Base-by-base conservation (phyloP, 2,113 vertebrate species). In the Pandion haliaetus region DNA sequence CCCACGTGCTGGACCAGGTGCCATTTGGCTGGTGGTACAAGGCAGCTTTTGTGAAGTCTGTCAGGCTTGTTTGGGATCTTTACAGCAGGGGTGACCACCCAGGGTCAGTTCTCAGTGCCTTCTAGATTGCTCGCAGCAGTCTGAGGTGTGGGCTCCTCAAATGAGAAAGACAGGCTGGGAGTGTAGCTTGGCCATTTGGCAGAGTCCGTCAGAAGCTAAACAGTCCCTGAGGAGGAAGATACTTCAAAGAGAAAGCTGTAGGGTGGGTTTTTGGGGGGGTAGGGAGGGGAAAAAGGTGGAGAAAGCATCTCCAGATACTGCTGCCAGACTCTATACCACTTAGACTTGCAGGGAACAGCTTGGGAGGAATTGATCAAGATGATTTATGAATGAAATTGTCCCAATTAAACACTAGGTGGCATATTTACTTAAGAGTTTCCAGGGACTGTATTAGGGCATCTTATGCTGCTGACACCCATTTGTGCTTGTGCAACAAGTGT, bases 321-420 rank as follows among this genome's bases (percentile, higher is more conserved):
- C 50, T 73, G 26, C 23, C 49, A 72, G 55, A 16, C 34, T 62
- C 25, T 50, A 1, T 57, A 34, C 49, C 66, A 45, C 54, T 17
- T 57, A 49, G 76, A 29, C n/a, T 69, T 73, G 12, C 58, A 77
- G 26, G 32, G 31, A 87, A 26, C 42, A 72, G 32, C n/a, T 91
- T 90, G 36, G 19, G n/a, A 91, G n/a, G 70, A 54, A 82, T 82
- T 6, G 5, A 50, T 78, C 29, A 50, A 36, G 70, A 31, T 93
- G 88, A 95, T 89, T 97, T 93, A 88, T 86, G 71, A 91, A 71
- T 93, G 91, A 94, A 96, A 58, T 88, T 96, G 81, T 96, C 50
- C 34, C 45, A 92, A 82, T 96, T 95, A 86, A 94, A 92, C 97
- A 97, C 96, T 97, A 97, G 97, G 91, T 97, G 97, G 96, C 97